Evolutionary conservation across 2,113 vertebrate genomes (phyloP), one percentile per base, ranked within the genome.

Genomic region (Chlorodrepanis virens): DNA sequence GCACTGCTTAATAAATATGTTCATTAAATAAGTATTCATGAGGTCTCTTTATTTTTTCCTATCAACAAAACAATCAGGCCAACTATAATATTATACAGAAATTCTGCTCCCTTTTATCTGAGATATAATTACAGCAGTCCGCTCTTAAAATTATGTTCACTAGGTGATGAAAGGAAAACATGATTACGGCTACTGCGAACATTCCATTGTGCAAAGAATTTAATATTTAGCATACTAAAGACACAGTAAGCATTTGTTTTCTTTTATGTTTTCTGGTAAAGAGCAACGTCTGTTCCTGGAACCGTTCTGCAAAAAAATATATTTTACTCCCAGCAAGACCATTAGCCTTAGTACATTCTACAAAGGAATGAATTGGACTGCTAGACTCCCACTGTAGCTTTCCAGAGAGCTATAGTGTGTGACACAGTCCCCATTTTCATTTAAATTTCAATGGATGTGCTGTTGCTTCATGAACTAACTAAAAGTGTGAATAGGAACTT

Each of bases 21-120:
- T 97, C 94, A 96, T 98, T 97, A 98, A 98, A 97, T 96, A 97
- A 97, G 88, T 92, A 97, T 97, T 95, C 74, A 63, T 52, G 82
- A 56, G 22, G 72, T 44, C 65, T 79, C 50, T 92, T 75, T 88
- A 71, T 92, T 88, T 89, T 94, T 96, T 69, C 69, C 95, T 97
- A 97, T 97, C 94, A 97, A 92, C 85, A 96, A 96, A 96, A 89
- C 85, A 96, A 96, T 97, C 93, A 93, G 84, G 65, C 72, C 84
- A 84, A 95, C 94, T 83, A 92, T 94, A 96, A 95, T 93, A 95
- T 92, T 97, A 96, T 94, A 89, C 71, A 96, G 94, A 96, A 97
- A 93, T 96, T 91, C 91, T 93, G 35, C 60, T 93, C 44, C 69
- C 28, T 96, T 82, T 94, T 95, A 59, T 96, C 94, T 83, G 89